Conservation (phyloP, 1,140 invertebrate genomes). For the Drosophila neocordata region DNA sequence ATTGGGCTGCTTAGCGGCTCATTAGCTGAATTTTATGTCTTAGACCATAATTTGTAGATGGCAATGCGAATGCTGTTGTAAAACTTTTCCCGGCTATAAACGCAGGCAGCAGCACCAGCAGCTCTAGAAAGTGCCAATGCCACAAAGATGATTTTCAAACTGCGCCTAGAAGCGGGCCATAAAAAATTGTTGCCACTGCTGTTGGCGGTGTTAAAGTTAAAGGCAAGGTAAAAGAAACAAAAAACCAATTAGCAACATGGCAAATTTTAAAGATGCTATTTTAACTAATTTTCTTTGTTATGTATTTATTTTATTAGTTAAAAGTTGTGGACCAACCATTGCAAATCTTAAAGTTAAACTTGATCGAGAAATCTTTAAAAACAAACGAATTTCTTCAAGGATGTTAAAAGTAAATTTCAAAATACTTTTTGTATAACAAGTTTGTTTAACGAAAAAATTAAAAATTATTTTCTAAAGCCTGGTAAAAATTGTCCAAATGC, state of each 20-base stretch:
- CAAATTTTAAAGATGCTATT: constrained; percentile 5
- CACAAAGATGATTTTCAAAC: constrained; percentile 38
- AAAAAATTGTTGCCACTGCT: constrained; percentile 26
- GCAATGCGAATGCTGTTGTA: constrained; percentile 30
- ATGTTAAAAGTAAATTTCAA: too few species aligned
- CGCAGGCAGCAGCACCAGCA: not conserved
- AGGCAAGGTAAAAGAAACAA: not conserved
- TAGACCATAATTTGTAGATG: constrained; percentile 43
- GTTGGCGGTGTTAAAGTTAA: constrained; percentile 19
- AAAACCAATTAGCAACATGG: constrained; percentile 7
- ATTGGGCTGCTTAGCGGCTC: constrained; percentile 59
- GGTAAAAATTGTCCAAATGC: too few species aligned
- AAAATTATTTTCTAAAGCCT: too few species aligned
- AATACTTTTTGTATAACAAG: too few species aligned
- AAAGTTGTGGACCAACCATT: not conserved
- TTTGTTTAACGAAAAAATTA: too few species aligned
- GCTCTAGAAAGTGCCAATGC: not conserved
- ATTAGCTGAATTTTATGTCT: constrained; percentile 60
- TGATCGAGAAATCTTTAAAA: too few species aligned
- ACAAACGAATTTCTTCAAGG: not conserved
- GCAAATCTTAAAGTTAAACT: not conserved
- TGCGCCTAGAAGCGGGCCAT: constrained; percentile 31
- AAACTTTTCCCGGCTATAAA: constrained; percentile 54
- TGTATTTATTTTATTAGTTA: not conserved
- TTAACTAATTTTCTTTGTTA: not conserved